Conservation (phyloP, 1,140 invertebrate species). For the Magallana ariakensis region DNA sequence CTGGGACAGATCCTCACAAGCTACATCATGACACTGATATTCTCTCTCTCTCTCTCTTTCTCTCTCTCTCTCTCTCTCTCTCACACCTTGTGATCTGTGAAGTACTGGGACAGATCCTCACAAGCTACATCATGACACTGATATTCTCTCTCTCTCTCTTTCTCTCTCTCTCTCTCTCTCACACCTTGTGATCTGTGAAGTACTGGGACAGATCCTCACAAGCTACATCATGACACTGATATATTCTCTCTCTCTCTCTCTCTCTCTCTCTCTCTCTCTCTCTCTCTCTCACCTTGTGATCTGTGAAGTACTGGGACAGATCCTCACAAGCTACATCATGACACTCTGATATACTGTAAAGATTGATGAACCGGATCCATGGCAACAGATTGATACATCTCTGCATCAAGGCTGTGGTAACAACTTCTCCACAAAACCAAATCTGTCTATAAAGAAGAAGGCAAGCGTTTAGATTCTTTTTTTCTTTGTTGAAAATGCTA, state of each 20-base stretch:
- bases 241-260: constrained; percentile 50
- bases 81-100: constrained; percentile 70
- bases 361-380: constrained; percentile 78
- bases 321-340: constrained; percentile 80
- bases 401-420: constrained; percentile 78
- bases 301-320: constrained; percentile 72
- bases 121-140: constrained; percentile 80
- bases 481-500: no score
- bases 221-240: constrained; percentile 79
- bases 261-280: not conserved
- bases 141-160: no score
- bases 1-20: constrained; percentile 76
- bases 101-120: constrained; percentile 76
- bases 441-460: constrained; percentile 74
- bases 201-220: constrained; percentile 76
- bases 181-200: constrained; percentile 72
- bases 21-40: constrained; percentile 80
- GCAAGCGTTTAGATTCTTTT: no score
- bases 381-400: constrained; percentile 77
- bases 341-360: constrained; percentile 80
- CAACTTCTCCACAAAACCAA: constrained; percentile 81
- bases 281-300: constrained; percentile 65
- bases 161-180: not conserved
- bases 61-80: not conserved
- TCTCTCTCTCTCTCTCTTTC: not conserved